A percentile compares a stretch with the other conserved stretches of the same genome.
Evolutionary conservation across 1,140 invertebrate species (phyloP).

Genomic region (Monomorium pharaonis): DNA sequence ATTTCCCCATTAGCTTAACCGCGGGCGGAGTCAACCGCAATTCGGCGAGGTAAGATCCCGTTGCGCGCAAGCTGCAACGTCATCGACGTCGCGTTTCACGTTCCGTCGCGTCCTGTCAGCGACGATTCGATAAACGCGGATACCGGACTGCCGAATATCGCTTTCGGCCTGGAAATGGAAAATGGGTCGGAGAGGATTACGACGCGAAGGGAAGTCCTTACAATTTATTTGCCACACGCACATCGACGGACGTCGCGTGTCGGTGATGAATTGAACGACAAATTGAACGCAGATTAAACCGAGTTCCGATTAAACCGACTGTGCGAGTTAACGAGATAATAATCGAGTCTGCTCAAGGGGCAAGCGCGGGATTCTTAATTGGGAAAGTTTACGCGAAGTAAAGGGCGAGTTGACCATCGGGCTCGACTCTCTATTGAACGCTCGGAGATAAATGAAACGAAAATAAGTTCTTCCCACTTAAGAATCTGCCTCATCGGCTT

Average conservation of each 20-base stretch:
- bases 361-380: constrained; percentile 49
- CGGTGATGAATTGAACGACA: constrained; percentile 30
- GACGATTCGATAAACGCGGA: background rate
- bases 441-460: background rate
- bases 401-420: background rate
- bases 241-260: background rate
- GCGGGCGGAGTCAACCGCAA: background rate
- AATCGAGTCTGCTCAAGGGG: constrained; percentile 32
- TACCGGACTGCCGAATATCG: background rate
- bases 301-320: background rate
- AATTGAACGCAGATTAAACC: constrained; percentile 52
- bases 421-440: background rate
- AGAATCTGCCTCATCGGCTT: background rate
- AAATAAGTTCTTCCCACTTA: background rate
- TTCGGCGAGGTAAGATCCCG: background rate
- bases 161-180: background rate
- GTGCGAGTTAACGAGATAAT: constrained; percentile 49
- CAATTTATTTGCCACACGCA: constrained; percentile 2
- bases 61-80: background rate
- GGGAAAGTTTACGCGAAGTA: constrained; percentile 41
- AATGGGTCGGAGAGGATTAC: background rate
- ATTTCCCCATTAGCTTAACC: constrained; percentile 54
- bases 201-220: background rate
- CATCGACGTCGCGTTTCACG: background rate
- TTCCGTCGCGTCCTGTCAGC: background rate